Conservation (phyloP, 92 coral and sea anemone species). For the Palythoa heliodiscus region DNA sequence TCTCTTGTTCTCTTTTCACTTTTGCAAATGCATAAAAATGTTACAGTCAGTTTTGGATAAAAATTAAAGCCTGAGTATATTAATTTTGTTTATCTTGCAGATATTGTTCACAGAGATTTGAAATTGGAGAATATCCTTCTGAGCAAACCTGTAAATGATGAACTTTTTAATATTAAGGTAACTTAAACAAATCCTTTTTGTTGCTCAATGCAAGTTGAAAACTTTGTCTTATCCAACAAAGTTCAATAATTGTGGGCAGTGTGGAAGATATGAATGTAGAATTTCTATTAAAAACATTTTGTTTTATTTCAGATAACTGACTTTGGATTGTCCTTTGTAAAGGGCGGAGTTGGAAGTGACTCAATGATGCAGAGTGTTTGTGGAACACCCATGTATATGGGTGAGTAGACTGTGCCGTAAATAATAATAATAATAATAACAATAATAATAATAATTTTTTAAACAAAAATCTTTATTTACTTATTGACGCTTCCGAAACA, state of each 20-base stretch:
- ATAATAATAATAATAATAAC: too few relatives aligned
- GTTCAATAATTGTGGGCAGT: too few relatives aligned
- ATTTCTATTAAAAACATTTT: not conserved
- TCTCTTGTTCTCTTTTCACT: too few relatives aligned
- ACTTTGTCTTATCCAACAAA: too few relatives aligned
- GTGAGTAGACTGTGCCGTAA: conserved; percentile 46
- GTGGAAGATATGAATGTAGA: not conserved
- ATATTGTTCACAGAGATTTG: conserved; percentile 95
- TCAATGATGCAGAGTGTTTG: conserved; percentile 99
- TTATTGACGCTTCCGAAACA: too few relatives aligned
- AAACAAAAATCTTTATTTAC: too few relatives aligned
- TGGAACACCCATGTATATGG: conserved; percentile 99
- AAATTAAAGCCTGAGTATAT: not conserved
- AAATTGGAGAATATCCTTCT: conserved; percentile 97
- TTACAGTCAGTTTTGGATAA: not conserved
- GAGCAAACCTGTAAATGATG: conserved; percentile 88
- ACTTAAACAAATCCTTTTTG: not conserved
- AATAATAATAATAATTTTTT: too few relatives aligned
- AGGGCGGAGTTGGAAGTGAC: conserved; percentile 96
- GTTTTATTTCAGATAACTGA: conserved; percentile 78
- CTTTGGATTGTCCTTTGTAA: conserved; percentile 95
- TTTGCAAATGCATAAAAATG: not conserved
- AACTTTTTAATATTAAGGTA: conserved; percentile 92
- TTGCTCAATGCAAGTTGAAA: not conserved
- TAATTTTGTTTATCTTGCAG: conserved; percentile 44